Evolutionary conservation across 1,140 invertebrate genomes (phyloP).

Genomic region (Dolichoris vasculosae): DNA sequence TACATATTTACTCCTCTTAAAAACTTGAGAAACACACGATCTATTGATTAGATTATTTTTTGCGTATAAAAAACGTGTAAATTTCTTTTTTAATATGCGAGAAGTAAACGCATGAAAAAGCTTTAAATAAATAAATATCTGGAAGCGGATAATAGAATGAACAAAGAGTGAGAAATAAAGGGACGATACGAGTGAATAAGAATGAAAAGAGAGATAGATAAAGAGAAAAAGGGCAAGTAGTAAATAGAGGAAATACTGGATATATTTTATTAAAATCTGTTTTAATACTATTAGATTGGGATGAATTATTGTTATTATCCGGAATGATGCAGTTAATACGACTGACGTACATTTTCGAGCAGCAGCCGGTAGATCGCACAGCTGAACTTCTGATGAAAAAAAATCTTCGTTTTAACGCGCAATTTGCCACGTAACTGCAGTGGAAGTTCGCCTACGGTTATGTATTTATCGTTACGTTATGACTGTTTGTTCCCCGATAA

Average conservation of each 20-base stretch:
- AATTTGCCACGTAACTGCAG: background rate
- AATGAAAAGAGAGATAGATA: background rate
- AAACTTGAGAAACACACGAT: background rate
- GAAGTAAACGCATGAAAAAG: background rate
- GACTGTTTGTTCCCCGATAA: slow-evolving; percentile 34
- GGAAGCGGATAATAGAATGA: background rate
- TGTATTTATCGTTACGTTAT: slow-evolving; percentile 40
- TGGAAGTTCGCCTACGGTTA: slow-evolving; percentile 4
- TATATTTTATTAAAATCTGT: slow-evolving; percentile 53
- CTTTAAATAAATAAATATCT: slow-evolving; percentile 8
- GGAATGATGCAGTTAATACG: slow-evolving; percentile 49
- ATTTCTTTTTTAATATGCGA: background rate
- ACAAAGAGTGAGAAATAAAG: background rate
- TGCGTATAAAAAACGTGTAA: background rate
- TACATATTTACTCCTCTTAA: background rate
- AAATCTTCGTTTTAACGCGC: slow-evolving; percentile 25
- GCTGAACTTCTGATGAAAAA: slow-evolving; percentile 11
- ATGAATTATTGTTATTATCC: slow-evolving; percentile 52
- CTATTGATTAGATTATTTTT: background rate
- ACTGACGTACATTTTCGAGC: slow-evolving; percentile 8
- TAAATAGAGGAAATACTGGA: slow-evolving; percentile 18
- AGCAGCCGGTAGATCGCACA: background rate
- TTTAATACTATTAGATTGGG: slow-evolving; percentile 48
- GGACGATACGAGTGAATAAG: background rate
- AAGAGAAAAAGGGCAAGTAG: background rate